Percentiles rank a stretch among this genome's conserved stretches.
Conservation (phyloP, 2,113 vertebrate genomes). For the Tragelaphus scriptus region DNA sequence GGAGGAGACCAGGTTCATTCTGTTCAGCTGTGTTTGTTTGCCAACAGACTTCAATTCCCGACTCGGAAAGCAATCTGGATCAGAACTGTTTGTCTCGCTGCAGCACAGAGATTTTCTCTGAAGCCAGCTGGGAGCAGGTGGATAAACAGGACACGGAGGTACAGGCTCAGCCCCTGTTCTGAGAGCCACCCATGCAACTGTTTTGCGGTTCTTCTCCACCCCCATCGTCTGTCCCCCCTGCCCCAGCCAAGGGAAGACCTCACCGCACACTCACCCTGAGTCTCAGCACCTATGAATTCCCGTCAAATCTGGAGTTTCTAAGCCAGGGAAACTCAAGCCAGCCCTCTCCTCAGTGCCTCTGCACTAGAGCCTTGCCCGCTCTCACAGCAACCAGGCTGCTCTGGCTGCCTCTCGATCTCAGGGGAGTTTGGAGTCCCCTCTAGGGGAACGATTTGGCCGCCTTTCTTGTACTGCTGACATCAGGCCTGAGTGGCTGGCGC, state of each 20-base stretch:
- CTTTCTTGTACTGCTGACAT: slow-evolving; percentile 46
- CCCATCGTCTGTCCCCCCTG: background rate
- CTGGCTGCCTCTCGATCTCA: slow-evolving; percentile 5
- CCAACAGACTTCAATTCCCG: slow-evolving; percentile 93
- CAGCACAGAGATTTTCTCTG: slow-evolving; percentile 98
- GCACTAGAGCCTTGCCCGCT: slow-evolving; percentile 8
- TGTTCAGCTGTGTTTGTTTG: slow-evolving; percentile 85
- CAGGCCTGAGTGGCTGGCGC: background rate
- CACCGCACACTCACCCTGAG: background rate
- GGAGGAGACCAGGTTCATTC: slow-evolving; percentile 66
- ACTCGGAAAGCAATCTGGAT: slow-evolving; percentile 96
- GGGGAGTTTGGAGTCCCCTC: background rate
- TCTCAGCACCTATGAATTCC: background rate
- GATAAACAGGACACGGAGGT: slow-evolving; percentile 99
- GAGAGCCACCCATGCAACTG: slow-evolving; percentile 51
- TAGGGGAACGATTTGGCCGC: slow-evolving; percentile 29
- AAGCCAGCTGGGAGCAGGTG: slow-evolving; percentile 99
- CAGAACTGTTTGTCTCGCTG: slow-evolving; percentile 96
- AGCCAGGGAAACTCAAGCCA: slow-evolving; percentile 61
- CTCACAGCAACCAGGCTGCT: background rate
- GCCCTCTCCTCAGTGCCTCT: slow-evolving; percentile 21
- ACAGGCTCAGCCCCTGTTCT: slow-evolving; percentile 79
- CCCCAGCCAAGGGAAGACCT: slow-evolving; percentile 21
- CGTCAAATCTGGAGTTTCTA: slow-evolving; percentile 40
- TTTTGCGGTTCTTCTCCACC: slow-evolving; percentile 47